Evolutionary conservation across 2,113 vertebrate genomes (phyloP), one percentile per base, ranked within the genome.

Genomic region (Gymnocephalus cernua): DNA sequence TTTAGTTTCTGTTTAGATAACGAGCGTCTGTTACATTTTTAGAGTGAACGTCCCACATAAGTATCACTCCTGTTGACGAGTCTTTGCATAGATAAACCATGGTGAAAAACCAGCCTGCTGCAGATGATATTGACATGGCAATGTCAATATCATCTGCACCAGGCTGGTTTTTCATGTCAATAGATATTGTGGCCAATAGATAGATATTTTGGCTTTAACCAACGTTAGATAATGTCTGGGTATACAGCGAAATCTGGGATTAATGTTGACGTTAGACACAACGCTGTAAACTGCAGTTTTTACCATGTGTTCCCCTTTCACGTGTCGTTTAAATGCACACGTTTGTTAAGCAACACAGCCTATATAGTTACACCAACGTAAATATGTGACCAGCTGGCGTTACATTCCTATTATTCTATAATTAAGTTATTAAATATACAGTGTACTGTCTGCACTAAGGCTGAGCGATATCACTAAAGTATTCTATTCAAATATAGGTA

Each of bases 1-100:
- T 57, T 84, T 82, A 51, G 71, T 61, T 66, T 79, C 25, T 73
- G 35, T 47, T 61, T 66, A 2, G 51, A 13, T 57, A 41, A 16
- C 8, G 13, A 19, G 16, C 19, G 11, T 76, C 4, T 2, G 32
- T 50, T 59, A 25, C 1, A 8, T 65, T 41, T 23, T 35, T 45
- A 45, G 15, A 27, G 14, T 50, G n/a, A 6, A 51, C 7, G 27
- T 9, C 35, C 9, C 45, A n/a, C 29, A 45, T 12, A 66, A 19
- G 18, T 4, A 45, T 27, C 21, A n/a, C 29, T 29, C 1, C 3
- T 10, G 61, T 21, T 25, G 4, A 18, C 1, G 19, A 25, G 2
- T 45, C 12, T 84, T 58, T 77, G 62, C 63, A 54, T 54, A 69
- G 63, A 72, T 65, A 3, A 23, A 45, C 41, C 25, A 27, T n/a